phyloP scores from a whole-genome alignment of 1,140 invertebrate genomes.

The Harlomillsia oculata region DNA sequence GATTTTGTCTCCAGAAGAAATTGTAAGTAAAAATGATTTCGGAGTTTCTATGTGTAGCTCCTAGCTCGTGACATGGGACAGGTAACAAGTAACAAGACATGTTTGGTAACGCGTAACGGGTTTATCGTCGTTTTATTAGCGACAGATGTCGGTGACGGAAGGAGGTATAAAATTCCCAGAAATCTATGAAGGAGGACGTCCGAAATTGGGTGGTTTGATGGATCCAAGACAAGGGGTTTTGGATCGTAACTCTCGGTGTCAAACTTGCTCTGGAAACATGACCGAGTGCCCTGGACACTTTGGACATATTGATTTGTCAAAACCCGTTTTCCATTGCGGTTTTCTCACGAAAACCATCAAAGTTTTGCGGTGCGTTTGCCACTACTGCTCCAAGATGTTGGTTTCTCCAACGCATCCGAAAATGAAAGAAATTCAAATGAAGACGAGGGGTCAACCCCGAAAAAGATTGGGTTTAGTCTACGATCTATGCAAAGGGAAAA shows the following conservation, averaged over 20 bases:
- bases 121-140: conserved; percentile 49
- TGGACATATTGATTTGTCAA: conserved; percentile 95
- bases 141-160: conserved; percentile 94
- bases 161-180: conserved; percentile 93
- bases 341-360: conserved; percentile 97
- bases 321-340: conserved; percentile 98
- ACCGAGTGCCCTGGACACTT: conserved; percentile 99
- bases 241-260: conserved; percentile 83
- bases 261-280: conserved; percentile 97
- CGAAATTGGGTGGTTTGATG: conserved; percentile 96
- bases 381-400: conserved; percentile 92
- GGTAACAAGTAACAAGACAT: too few relatives aligned
- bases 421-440: conserved; percentile 93
- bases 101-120: too few relatives aligned
- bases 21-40: conserved; percentile 61
- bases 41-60: background rate
- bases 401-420: conserved; percentile 91
- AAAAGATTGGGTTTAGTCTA: conserved; percentile 91
- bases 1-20: conserved; percentile 97
- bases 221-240: conserved; percentile 97
- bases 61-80: too few relatives aligned
- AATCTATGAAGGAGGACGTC: conserved; percentile 94
- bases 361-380: conserved; percentile 90
- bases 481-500: conserved; percentile 95
- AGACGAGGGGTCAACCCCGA: conserved; percentile 89